phyloP scores from a whole-genome alignment of 2,113 vertebrate species.

The Gopherus flavomarginatus region DNA sequence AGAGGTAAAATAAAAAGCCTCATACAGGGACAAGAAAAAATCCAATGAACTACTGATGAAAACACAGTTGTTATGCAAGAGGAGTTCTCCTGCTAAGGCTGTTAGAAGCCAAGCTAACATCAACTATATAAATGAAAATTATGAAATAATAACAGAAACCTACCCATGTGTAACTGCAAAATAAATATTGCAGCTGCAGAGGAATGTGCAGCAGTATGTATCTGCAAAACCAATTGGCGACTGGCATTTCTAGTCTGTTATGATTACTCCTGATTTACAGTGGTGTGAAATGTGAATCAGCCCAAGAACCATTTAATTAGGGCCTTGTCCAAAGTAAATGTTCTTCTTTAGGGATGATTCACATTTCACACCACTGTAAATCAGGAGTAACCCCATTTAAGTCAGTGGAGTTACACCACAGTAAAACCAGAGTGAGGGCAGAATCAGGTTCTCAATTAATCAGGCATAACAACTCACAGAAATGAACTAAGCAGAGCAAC shows the following conservation, averaged over 20 bases:
- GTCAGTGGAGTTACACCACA: not conserved
- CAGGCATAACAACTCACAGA: not conserved
- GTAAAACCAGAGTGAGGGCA: not conserved
- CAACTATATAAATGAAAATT: not conserved
- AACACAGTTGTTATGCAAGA: not conserved
- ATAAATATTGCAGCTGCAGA: fast-evolving
- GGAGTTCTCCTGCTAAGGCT: not conserved
- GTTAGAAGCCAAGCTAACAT: not conserved
- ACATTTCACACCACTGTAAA: not conserved
- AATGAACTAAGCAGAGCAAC: not conserved
- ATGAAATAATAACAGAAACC: not conserved
- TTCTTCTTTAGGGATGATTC: not conserved
- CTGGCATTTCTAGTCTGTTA: not conserved
- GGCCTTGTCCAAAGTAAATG: not conserved
- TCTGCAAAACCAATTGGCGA: not conserved
- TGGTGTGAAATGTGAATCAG: not conserved
- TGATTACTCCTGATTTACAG: not conserved
- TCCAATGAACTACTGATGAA: not conserved
- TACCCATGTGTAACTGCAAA: fast-evolving
- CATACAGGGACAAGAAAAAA: not conserved
- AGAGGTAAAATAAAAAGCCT: not conserved
- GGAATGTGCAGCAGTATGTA: not conserved
- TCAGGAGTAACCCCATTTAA: not conserved
- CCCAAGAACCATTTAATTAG: not conserved
- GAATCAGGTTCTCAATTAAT: not conserved